Base-by-base conservation (phyloP, 2,113 vertebrate genomes). In the Pelobates fuscus region DNA sequence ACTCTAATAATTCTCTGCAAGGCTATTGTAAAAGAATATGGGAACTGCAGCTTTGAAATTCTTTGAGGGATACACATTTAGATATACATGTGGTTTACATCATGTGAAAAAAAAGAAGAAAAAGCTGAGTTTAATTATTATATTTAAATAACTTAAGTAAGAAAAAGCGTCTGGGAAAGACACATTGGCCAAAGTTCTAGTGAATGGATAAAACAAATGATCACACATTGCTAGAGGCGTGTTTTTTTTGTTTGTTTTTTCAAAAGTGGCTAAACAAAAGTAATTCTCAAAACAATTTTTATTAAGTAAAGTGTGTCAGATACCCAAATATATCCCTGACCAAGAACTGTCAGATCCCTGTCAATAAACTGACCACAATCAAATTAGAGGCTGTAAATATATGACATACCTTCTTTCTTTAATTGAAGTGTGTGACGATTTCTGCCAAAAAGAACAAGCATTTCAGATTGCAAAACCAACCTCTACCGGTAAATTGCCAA, bases 231-330 rank as follows among this genome's bases (percentile, higher is more conserved):
- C 59, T 62, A 57, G 18, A 52, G 37, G 23, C 59, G 49, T 62
- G n/a, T 23, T 26, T 46, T 62, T 61, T n/a, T n/a, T n/a, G n/a
- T n/a, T n/a, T n/a, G n/a, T n/a, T n/a, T 52, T 41, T 71, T 44
- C 5, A 37, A 23, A 14, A 61, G 52, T 62, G 11, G 30, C 58
- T 54, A 23, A 63, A 63, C 60, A 37, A 63, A 41, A 52, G 58
- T 44, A 27, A 62, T 71, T 71, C 70, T 57, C 43, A 62, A 62
- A 72, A 63, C 70, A 24, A 18, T 24, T 72, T 71, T 63, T 30
- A 63, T 72, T 61, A 71, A 30, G 24, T 52, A 58, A 63, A 30
- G 59, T 63, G 62, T 30, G 8, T 72, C 70, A 72, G 70, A 37
- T 44, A 43, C 59, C 44, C 43, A 24, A 72, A 63, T 52, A 63